These are phyloP conservation scores for Heliothis peltigera DNA, from an alignment of 2,888 invertebrate species.

Conservation along the genomic window DNA sequence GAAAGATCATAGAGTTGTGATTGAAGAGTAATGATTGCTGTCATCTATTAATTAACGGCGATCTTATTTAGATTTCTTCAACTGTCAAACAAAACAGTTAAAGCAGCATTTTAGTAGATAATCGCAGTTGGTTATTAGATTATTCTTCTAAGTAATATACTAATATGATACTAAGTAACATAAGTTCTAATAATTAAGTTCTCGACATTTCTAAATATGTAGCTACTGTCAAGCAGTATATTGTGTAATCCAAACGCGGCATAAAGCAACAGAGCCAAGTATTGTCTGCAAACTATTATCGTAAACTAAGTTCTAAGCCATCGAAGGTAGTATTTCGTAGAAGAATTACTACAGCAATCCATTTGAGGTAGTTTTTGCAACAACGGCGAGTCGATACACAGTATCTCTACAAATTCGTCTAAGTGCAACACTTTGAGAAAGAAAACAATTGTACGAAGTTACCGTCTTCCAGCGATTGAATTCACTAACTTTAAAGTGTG, in stretches of 20 bases:
- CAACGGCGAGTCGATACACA: conserved; percentile 53
- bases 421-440: conserved; percentile 81
- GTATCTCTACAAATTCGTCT: conserved; percentile 73
- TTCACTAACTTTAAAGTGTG: conserved; percentile 86
- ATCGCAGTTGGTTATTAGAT: too few relatives aligned
- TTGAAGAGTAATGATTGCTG: too few relatives aligned
- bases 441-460: conserved; percentile 85
- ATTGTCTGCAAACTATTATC: conserved; percentile 51
- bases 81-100: too few relatives aligned
- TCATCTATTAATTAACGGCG: too few relatives aligned
- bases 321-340: conserved; percentile 54
- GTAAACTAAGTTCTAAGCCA: conserved; percentile 55
- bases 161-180: too few relatives aligned
- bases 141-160: too few relatives aligned
- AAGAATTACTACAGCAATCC: conserved; percentile 60
- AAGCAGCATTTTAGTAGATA: too few relatives aligned
- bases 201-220: conserved; percentile 24
- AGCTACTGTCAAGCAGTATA: conserved; percentile 26
- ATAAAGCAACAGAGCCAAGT: conserved; percentile 47
- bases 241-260: conserved; percentile 36
- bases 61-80: too few relatives aligned
- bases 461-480: conserved; percentile 83
- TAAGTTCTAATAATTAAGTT: conserved; percentile 25
- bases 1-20: too few relatives aligned
- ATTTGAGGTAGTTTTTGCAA: conserved; percentile 60